These are phyloP conservation scores for Papilio elwesi DNA, from an alignment of 2,888 invertebrate genomes.

Conservation along the genomic window DNA sequence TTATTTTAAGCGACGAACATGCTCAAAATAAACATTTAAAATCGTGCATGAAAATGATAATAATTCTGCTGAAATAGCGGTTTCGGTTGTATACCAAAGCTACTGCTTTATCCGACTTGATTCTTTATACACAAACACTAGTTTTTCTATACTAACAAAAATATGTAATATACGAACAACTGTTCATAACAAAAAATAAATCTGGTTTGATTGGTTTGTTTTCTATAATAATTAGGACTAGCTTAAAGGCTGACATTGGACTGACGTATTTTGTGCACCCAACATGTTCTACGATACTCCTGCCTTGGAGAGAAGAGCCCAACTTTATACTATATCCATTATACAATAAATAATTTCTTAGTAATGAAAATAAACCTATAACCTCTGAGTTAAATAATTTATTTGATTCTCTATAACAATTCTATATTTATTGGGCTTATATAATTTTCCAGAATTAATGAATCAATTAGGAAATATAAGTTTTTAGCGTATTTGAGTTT, in stretches of 20 bases:
- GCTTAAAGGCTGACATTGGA: not conserved
- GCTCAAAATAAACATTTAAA: too few relatives aligned
- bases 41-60: too few relatives aligned
- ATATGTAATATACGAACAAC: too few relatives aligned
- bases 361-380: conserved; percentile 71
- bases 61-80: too few relatives aligned
- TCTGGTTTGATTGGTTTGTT: too few relatives aligned
- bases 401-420: conserved; percentile 68
- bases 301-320: not conserved
- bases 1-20: too few relatives aligned
- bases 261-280: conserved; percentile 11
- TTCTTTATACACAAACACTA: too few relatives aligned
- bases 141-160: too few relatives aligned
- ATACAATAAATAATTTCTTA: conserved; percentile 76
- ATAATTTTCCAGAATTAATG: conserved; percentile 65
- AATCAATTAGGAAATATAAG: conserved; percentile 59
- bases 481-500: conserved; percentile 71
- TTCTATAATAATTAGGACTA: not conserved
- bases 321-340: conserved; percentile 50
- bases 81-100: too few relatives aligned
- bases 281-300: not conserved
- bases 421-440: conserved; percentile 60
- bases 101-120: too few relatives aligned
- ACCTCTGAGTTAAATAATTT: conserved; percentile 72
- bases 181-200: too few relatives aligned